Evolutionary conservation across 2,888 invertebrate genomes (phyloP).

Genomic region (Bembecia ichneumoniformis): DNA sequence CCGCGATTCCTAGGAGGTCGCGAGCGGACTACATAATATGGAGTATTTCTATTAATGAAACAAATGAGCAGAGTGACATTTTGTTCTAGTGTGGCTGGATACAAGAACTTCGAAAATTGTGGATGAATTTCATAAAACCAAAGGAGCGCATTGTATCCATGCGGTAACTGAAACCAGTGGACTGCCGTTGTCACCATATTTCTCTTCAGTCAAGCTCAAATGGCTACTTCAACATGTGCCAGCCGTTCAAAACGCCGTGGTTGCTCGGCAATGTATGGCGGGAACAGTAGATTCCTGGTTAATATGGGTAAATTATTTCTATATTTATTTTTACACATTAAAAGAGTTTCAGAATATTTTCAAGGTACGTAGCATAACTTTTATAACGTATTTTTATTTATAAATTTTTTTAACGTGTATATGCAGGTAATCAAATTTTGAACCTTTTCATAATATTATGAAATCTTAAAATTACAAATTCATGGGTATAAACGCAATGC

Average conservation of each 20-base stretch:
- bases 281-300: slow-evolving; percentile 97
- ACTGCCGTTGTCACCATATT: slow-evolving; percentile 96
- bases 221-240: slow-evolving; percentile 93
- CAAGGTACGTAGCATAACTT: background rate
- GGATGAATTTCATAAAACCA: slow-evolving; percentile 74
- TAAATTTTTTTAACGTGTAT: background rate
- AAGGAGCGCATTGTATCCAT: slow-evolving; percentile 50
- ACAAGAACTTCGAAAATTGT: slow-evolving; percentile 87
- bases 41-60: no score
- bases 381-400: background rate
- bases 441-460: no score
- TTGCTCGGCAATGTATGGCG: slow-evolving; percentile 80
- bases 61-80: background rate
- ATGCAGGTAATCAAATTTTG: no score
- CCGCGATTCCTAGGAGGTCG: no score
- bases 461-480: no score
- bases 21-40: no score
- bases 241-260: slow-evolving; percentile 79
- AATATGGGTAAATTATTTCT: slow-evolving; percentile 81
- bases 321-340: no score
- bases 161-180: slow-evolving; percentile 77
- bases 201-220: slow-evolving; percentile 93
- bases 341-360: no score
- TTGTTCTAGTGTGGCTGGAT: slow-evolving; percentile 89
- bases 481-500: no score